Base-by-base conservation (phyloP, 2,797 vertebrate genomes). In the Mormyrops attenuatus region DNA sequence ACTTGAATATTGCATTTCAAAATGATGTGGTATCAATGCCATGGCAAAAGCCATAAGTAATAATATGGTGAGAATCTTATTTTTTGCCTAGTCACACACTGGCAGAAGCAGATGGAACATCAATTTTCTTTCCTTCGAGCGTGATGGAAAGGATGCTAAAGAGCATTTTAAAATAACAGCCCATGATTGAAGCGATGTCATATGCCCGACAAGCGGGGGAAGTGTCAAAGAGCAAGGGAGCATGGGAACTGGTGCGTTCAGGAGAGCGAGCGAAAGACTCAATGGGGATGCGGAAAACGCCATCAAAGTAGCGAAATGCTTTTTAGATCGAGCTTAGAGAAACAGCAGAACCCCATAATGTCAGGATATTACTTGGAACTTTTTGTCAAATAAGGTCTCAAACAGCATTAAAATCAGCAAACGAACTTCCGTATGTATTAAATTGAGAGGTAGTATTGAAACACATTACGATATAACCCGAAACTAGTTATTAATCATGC, bases 141-240 rank as follows among this genome's bases (percentile, higher is more conserved):
- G 1, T 60, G 80, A 49, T 69, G 63, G 63, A 89, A 9, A 38
- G 50, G 47, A 85, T 85, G 2, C 9, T 50, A 11, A 22, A 85
- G n/a, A 17, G 34, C 5, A 53, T 57, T 88, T 53, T 69, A 49
- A 69, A 73, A 73, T 50, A 50, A 44, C 53, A 47, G 8, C 3
- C 11, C 41, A n/a, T 80, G 88, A 88, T 91, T 82, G 90, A 91
- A 20, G 44, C 47, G 38, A 41, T 87, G 85, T 66, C 20, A 92
- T 89, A 88, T 88, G 90, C 55, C 92, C 90, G 85, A 90, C 26
- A 90, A 88, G 90, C 86, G 7, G 34, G 90, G 93, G 92, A 82
- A 90, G 93, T 95, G 95, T 94, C 94, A 95, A 94, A 95, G 95
- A 94, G 95, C 95, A 95, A 95, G 94, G 94, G 95, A 95, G 95